Evolutionary conservation across 2,888 invertebrate genomes (phyloP).

Genomic region (Pheosia gnoma): DNA sequence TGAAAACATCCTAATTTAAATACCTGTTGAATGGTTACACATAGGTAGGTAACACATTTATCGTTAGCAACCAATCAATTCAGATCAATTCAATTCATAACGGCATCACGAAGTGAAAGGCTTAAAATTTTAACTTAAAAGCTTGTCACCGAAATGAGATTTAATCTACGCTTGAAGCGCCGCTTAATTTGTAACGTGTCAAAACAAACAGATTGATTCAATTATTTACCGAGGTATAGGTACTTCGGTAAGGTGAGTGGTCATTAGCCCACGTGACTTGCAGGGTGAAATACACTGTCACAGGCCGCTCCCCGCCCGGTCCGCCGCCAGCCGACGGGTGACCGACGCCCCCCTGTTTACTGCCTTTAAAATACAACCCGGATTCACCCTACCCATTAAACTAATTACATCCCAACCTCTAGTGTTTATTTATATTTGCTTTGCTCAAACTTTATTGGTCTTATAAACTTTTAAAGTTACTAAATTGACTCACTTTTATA

Average conservation of each 20-base stretch:
- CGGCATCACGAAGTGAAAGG: constrained; percentile 12
- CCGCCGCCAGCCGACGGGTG: constrained; percentile 21
- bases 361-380: constrained; percentile 53
- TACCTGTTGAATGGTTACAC: no score
- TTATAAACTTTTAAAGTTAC: constrained; percentile 51
- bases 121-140: constrained; percentile 21
- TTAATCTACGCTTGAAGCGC: constrained; percentile 47
- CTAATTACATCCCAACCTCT: constrained; percentile 67
- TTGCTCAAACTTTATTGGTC: constrained; percentile 45
- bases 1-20: no score
- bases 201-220: constrained; percentile 69
- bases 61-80: no score
- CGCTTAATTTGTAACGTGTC: constrained; percentile 61
- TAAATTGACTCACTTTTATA: constrained; percentile 50
- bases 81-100: constrained; percentile 3
- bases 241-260: constrained; percentile 57
- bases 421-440: constrained; percentile 52
- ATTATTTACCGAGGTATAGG: constrained; percentile 63
- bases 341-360: constrained; percentile 50
- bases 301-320: constrained; percentile 49
- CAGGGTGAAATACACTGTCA: constrained; percentile 64
- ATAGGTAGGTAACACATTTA: no score
- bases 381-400: constrained; percentile 66
- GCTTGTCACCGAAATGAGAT: constrained; percentile 33
- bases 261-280: constrained; percentile 79